Conservation (phyloP, 2,113 vertebrate species). For the Lepisosteus osseus region DNA sequence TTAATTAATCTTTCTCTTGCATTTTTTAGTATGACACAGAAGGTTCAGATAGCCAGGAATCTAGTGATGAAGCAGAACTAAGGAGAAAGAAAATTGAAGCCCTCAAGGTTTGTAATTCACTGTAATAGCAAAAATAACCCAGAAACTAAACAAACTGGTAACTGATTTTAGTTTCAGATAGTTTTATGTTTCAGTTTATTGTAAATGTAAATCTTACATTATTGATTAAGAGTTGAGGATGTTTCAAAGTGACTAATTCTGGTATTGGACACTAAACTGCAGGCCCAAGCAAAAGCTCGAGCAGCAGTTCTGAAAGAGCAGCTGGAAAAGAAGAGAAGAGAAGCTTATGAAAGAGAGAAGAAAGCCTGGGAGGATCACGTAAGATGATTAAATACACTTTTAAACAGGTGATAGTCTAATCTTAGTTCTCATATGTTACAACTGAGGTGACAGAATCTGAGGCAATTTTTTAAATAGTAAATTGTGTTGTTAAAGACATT, state of each 20-base stretch:
- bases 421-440: too few relatives aligned
- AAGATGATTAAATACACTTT: conserved; percentile 39
- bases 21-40: conserved; percentile 62
- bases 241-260: background rate
- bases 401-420: background rate
- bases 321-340: conserved; percentile 85
- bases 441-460: too few relatives aligned
- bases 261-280: background rate
- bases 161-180: too few relatives aligned
- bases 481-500: too few relatives aligned
- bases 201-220: too few relatives aligned
- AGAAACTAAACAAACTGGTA: too few relatives aligned
- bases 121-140: too few relatives aligned
- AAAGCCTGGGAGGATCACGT: conserved; percentile 93
- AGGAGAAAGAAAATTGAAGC: conserved; percentile 83
- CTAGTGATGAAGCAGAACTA: conserved; percentile 75
- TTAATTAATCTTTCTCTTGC: too few relatives aligned
- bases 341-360: conserved; percentile 88
- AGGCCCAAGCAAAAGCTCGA: conserved; percentile 85
- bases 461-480: too few relatives aligned
- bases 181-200: too few relatives aligned
- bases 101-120: conserved; percentile 71
- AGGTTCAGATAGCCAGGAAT: conserved; percentile 76
- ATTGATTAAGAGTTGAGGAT: too few relatives aligned
- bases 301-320: conserved; percentile 89